Evolutionary conservation across 2,797 vertebrate genomes (phyloP).

Genomic region (Cyprinella venusta): DNA sequence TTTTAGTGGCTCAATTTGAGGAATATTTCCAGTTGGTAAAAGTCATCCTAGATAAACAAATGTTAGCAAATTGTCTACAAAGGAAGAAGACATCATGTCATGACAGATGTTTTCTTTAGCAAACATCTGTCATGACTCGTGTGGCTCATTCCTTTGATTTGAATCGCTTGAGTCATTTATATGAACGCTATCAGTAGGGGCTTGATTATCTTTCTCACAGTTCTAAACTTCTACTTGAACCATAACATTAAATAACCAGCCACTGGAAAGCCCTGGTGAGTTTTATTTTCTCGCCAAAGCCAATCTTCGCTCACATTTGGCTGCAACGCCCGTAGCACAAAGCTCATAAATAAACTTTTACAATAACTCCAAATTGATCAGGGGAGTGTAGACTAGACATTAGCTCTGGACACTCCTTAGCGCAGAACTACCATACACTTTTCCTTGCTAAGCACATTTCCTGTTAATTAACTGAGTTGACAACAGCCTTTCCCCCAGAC

Average conservation of each 20-base stretch:
- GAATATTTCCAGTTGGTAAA: slow-evolving; percentile 14
- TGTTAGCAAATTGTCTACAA: not conserved
- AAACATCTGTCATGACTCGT: slow-evolving; percentile 2
- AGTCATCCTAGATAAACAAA: not conserved
- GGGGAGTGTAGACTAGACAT: not conserved
- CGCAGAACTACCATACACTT: not conserved
- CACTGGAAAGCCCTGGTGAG: not conserved
- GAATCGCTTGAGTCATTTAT: not conserved
- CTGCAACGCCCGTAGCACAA: not conserved
- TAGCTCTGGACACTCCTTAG: not conserved
- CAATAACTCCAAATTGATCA: not conserved
- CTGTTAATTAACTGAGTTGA: not conserved
- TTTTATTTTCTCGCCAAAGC: slow-evolving; percentile 11
- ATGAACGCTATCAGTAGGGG: not conserved
- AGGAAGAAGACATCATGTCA: not conserved
- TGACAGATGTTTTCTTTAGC: slow-evolving; percentile 16
- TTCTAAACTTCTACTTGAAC: not conserved
- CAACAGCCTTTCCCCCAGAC: not conserved
- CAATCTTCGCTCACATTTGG: slow-evolving; percentile 4
- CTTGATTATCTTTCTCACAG: not conserved
- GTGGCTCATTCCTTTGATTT: slow-evolving; percentile 19
- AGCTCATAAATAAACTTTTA: not conserved
- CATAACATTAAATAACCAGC: not conserved
- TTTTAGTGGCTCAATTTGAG: not conserved
- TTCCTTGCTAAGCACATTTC: not conserved